A percentile compares a stretch with the other conserved stretches of the same genome.
Evolutionary conservation across 2,888 invertebrate genomes (phyloP).

Genomic region (Automeris io): DNA sequence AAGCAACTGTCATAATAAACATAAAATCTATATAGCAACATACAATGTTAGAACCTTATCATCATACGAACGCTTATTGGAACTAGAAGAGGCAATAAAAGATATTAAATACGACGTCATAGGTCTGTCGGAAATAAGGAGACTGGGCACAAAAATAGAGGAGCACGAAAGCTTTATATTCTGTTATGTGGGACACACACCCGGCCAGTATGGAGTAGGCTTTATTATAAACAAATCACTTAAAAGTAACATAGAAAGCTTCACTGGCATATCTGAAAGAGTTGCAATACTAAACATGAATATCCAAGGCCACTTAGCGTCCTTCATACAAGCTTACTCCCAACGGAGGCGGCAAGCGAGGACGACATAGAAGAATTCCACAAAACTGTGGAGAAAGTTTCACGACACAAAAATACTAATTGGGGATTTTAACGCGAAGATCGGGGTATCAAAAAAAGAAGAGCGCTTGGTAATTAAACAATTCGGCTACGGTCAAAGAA

Average conservation of each 20-base stretch:
- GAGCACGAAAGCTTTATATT: constrained; percentile 11
- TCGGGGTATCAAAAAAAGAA: neutral
- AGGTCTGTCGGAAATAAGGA: constrained; percentile 11
- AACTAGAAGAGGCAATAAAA: constrained; percentile 8
- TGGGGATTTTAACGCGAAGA: neutral
- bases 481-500: constrained; percentile 7
- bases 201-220: constrained; percentile 12
- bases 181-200: constrained; percentile 8
- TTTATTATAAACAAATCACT: constrained; percentile 11
- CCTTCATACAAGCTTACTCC: constrained; percentile 15
- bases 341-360: too few relatives aligned
- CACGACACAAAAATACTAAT: too few relatives aligned
- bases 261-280: constrained; percentile 11
- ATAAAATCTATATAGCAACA: too few relatives aligned
- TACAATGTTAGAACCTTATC: too few relatives aligned
- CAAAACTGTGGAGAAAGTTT: too few relatives aligned
- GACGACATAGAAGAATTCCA: too few relatives aligned
- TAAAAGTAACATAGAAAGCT: constrained; percentile 11
- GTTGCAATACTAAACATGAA: constrained; percentile 11
- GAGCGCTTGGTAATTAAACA: neutral
- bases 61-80: too few relatives aligned
- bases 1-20: too few relatives aligned
- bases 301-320: neutral
- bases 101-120: constrained; percentile 12
- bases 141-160: constrained; percentile 9